Evolutionary conservation across 1,140 invertebrate species (phyloP), one percentile per base, ranked within the genome.

Genomic region (Drosophila bifasciata): DNA sequence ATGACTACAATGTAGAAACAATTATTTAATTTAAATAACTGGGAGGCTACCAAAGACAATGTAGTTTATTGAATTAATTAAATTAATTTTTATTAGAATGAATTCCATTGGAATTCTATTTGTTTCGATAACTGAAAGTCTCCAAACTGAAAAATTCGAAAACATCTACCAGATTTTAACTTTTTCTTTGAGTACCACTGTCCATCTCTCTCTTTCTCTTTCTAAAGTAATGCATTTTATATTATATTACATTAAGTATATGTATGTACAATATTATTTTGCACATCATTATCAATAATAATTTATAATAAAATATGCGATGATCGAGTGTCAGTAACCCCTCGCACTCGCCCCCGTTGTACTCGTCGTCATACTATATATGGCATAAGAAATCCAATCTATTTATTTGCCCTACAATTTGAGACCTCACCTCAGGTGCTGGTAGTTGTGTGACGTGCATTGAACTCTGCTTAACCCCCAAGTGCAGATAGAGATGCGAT

Each of bases 401-500:
- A 17, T 62, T 32, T 41, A 15, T 43, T 43, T 45, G 36, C 44
- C 32, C 21, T 45, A 52, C 13, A 8, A 49, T 23, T 41, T 21
- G 50, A 68, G 16, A 49, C 46, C 28, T 16, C 36, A 46, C 28
- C 28, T 46, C 32, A 39, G 28, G 50, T 39, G 44, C 9, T 43
- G 44, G 9, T 43, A 58, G n/a, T 48, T 21, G 58, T 36, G 51
- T 51, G 49, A 59, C 57, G 60, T 67, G 64, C 68, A 67, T 58
- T 78, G 61, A 79, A 79, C 75, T 78, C 50, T 17, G 25, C 5
- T 19, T 59, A 46, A 58, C 53, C 43, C 59, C 25, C 11, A 23
- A 40, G 23, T 45, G 40, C 43, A 52, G 25, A 73, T 56, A 36
- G 28, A 41, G 9, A 11, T 44, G 15, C 4, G 11, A 0, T 5